These are phyloP conservation scores for Patella caerulea DNA, from an alignment of 2,888 invertebrate species.

Conservation along the genomic window DNA sequence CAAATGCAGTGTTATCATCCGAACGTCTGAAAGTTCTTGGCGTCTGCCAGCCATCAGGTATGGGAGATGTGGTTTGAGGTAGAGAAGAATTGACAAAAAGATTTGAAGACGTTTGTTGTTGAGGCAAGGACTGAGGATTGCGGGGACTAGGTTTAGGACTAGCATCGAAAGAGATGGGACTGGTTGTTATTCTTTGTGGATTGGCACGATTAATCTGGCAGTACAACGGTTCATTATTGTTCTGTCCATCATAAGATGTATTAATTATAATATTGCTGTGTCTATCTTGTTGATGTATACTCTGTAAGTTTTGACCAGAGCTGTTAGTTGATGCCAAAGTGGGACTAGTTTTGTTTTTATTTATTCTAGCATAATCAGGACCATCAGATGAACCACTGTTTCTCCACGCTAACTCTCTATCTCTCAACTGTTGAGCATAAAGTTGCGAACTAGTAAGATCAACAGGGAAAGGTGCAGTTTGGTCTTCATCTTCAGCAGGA, in stretches of 20 bases:
- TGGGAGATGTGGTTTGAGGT: background rate
- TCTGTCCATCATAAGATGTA: constrained; percentile 27
- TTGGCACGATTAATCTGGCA: constrained; percentile 18
- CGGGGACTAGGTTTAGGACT: constrained; percentile 38
- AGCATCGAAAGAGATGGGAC: constrained; percentile 37
- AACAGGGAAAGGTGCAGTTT: background rate
- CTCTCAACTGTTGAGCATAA: background rate
- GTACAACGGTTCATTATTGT: constrained; percentile 29
- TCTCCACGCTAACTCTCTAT: background rate
- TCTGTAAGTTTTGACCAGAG: constrained; percentile 30
- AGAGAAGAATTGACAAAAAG: background rate
- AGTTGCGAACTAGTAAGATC: background rate
- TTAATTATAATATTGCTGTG: constrained; percentile 27
- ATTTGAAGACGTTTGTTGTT: background rate
- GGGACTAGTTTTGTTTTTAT: constrained; percentile 12
- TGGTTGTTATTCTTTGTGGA: constrained; percentile 17
- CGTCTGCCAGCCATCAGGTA: background rate
- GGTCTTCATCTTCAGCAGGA: background rate
- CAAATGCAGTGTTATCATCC: constrained; percentile 23
- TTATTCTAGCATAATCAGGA: constrained; percentile 19
- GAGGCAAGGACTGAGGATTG: constrained; percentile 26
- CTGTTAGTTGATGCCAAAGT: constrained; percentile 34
- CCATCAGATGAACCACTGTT: constrained; percentile 14
- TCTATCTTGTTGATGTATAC: constrained; percentile 26
- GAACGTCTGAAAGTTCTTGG: constrained; percentile 23